Evolutionary conservation across 2,797 vertebrate genomes (phyloP).

Genomic region (Podarcis lilfordi): DNA sequence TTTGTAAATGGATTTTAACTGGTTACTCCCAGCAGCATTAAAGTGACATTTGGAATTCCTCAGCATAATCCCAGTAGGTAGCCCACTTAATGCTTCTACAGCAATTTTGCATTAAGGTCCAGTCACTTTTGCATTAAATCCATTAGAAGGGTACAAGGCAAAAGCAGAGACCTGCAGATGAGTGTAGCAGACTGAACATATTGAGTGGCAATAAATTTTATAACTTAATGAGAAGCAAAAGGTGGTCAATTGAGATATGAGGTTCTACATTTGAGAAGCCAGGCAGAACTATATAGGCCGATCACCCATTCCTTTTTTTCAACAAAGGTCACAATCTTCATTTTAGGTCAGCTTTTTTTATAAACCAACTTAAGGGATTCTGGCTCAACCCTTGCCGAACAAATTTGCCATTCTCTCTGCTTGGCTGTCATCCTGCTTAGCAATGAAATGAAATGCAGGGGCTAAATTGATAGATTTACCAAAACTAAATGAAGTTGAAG

Average conservation of each 20-base stretch:
- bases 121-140: neutral
- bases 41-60: slow-evolving; percentile 15
- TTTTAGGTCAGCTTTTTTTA: neutral
- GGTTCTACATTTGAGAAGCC: neutral
- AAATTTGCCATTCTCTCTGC: neutral
- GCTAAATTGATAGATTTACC: neutral
- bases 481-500: neutral
- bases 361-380: neutral
- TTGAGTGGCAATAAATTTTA: neutral
- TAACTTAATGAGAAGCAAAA: slow-evolving; percentile 6
- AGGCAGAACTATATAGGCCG: neutral
- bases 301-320: neutral
- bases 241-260: neutral
- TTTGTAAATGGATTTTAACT: slow-evolving; percentile 13
- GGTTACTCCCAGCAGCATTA: neutral
- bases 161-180: neutral
- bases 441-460: neutral
- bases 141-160: neutral
- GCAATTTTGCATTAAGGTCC: slow-evolving; percentile 12
- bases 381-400: neutral
- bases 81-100: neutral
- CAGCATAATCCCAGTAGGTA: neutral
- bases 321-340: neutral
- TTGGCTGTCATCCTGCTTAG: neutral
- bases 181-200: neutral